Evolutionary conservation across 2,113 vertebrate species (phyloP).

Genomic region (Pseudolaguvia tuberculata): DNA sequence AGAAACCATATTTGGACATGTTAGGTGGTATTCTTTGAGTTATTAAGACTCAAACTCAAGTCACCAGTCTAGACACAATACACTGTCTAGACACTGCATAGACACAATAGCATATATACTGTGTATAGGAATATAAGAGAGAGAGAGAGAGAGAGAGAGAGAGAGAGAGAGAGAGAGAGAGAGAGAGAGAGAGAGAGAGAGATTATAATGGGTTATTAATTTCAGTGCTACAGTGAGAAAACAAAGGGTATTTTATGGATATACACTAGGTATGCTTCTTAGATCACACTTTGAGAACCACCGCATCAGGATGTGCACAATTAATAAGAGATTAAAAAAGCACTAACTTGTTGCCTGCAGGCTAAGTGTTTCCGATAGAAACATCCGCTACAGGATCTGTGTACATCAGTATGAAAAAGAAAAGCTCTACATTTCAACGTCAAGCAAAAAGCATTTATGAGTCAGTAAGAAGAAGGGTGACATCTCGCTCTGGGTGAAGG

Average conservation of each 20-base stretch:
- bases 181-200: too few species aligned
- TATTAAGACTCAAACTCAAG: neutral
- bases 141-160: too few species aligned
- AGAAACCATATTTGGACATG: neutral
- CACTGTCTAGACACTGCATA: too few species aligned
- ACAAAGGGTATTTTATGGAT: neutral
- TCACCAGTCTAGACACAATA: too few species aligned
- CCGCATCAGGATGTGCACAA: neutral
- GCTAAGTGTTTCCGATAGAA: neutral
- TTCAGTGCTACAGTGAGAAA: neutral
- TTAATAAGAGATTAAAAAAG: neutral
- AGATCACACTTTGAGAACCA: too few species aligned
- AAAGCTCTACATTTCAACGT: too few species aligned
- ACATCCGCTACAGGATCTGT: neutral
- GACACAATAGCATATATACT: too few species aligned
- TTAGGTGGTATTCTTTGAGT: neutral
- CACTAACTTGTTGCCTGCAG: neutral
- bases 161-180: too few species aligned
- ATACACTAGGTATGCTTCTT: too few species aligned
- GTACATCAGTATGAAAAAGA: neutral
- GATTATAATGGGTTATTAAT: constrained; percentile 5
- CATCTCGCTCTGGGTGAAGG: neutral
- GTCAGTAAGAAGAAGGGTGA: too few species aligned
- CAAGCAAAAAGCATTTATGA: neutral
- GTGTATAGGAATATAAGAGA: too few species aligned